Conservation (phyloP, 2,888 invertebrate species). For the Plebejus argus region DNA sequence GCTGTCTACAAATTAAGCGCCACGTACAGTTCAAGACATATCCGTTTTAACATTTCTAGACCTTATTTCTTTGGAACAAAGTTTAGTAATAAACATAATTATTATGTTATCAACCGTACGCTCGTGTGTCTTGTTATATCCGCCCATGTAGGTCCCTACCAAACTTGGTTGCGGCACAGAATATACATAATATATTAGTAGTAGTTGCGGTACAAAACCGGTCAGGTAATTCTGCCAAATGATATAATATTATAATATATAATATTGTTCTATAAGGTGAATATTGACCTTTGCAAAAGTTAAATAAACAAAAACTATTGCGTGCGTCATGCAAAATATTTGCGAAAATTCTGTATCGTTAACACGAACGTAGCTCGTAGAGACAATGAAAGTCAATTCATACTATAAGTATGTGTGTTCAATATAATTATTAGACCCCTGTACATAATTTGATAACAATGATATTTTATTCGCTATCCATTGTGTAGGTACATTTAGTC, state of each 20-base stretch:
- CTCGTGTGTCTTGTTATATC: background rate
- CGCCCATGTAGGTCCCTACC: background rate
- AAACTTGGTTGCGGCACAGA: background rate
- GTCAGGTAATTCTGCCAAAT: background rate
- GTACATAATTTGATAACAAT: too few species aligned
- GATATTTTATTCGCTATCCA: too few species aligned
- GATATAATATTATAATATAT: too few species aligned
- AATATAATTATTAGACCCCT: too few species aligned
- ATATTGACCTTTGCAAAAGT: constrained; percentile 7
- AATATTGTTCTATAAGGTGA: background rate
- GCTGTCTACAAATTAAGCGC: background rate
- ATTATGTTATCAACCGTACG: background rate
- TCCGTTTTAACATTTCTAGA: background rate
- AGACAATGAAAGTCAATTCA: background rate
- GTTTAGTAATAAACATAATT: background rate
- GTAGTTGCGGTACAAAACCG: constrained; percentile 7
- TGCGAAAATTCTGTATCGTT: background rate
- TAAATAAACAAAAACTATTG: background rate
- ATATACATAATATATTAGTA: too few species aligned
- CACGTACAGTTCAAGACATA: background rate
- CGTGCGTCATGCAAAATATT: background rate
- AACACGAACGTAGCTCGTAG: background rate
- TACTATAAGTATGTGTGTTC: too few species aligned
- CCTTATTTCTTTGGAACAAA: background rate
- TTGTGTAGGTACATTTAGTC: too few species aligned